These are phyloP conservation scores for Halocaridina rubra DNA, from an alignment of 2,888 invertebrate genomes.

Conservation along the genomic window DNA sequence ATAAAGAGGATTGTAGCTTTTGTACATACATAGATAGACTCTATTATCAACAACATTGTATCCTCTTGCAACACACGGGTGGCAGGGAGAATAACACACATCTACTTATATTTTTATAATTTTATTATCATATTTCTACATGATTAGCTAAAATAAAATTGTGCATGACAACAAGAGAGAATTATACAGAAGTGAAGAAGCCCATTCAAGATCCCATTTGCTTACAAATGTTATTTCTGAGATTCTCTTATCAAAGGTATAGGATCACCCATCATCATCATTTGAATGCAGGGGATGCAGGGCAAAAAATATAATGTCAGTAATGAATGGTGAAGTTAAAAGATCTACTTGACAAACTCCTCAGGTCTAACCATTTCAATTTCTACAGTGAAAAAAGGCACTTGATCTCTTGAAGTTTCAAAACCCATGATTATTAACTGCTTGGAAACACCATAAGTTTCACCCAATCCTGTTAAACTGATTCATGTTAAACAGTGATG, in stretches of 20 bases:
- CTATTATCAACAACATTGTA: background rate
- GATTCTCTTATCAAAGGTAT: conserved; percentile 7
- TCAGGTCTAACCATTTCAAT: conserved; percentile 33
- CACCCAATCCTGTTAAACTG: conserved; percentile 36
- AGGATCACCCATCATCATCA: background rate
- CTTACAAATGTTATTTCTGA: background rate
- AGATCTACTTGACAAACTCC: conserved; percentile 44
- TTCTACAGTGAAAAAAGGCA: conserved; percentile 52
- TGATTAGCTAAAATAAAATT: conserved; percentile 57
- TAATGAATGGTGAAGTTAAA: conserved; percentile 46
- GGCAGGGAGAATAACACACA: background rate
- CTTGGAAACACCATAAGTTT: too few species aligned
- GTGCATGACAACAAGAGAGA: conserved; percentile 57
- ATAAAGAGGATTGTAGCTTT: too few species aligned
- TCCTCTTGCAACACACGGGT: too few species aligned
- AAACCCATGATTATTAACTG: too few species aligned
- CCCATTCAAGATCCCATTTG: conserved; percentile 22
- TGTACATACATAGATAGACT: too few species aligned
- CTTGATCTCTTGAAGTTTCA: conserved; percentile 44
- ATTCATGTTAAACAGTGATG: conserved; percentile 18
- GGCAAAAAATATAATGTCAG: conserved; percentile 7
- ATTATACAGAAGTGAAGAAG: conserved; percentile 54
- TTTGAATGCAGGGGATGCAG: conserved; percentile 16
- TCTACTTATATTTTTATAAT: conserved; percentile 7
- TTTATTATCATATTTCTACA: conserved; percentile 57